Evolutionary conservation across 2,888 invertebrate genomes (phyloP), one percentile per base, ranked within the genome.

Genomic region (Noctuana brunneofusca): DNA sequence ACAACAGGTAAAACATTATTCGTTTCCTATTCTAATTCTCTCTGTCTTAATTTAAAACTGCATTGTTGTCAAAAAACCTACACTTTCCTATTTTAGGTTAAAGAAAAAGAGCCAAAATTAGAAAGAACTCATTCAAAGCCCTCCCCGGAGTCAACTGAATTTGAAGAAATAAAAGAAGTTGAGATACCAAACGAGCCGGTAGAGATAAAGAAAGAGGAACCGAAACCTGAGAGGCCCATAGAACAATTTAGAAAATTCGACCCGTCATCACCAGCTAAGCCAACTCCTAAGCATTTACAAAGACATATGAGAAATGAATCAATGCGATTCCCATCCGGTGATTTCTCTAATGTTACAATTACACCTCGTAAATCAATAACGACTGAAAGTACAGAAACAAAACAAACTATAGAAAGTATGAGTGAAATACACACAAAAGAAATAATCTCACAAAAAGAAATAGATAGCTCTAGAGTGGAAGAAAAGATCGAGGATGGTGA

Each of bases 251-350:
- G 87, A 65, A 90, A 91, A 67, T 90, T 82, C 66, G 91, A 91
- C 56, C 89, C 89, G 0, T 89, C 87, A 0, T 90, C 89, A 12
- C 91, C 91, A 3, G 87, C 81, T 11, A 91, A 91, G 69, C 90
- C 91, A n/a, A 91, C 91, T 2, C 92, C 92, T 0, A 91, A 92
- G 75, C 92, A 92, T 75, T 75, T 92, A 68, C 92, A 92, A 75
- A 81, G 92, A 63, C 92, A 92, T 68, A 89, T 92, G 83, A 86
- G 92, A 73, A 92, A 92, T 66, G 92, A 92, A 66, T 92, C 92
- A 0, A 92, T 92, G 92, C 81, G 91, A 68, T 92, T 92, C 67
- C 91, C 92, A 6, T 92, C 92, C 1, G 92, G 92, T 24, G 92
- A 92, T 67, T 92, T 92, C 65, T 92, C 92, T 0, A 92, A 87